Base-by-base conservation (phyloP, 2,888 invertebrate genomes). In the Halocaridina rubra region DNA sequence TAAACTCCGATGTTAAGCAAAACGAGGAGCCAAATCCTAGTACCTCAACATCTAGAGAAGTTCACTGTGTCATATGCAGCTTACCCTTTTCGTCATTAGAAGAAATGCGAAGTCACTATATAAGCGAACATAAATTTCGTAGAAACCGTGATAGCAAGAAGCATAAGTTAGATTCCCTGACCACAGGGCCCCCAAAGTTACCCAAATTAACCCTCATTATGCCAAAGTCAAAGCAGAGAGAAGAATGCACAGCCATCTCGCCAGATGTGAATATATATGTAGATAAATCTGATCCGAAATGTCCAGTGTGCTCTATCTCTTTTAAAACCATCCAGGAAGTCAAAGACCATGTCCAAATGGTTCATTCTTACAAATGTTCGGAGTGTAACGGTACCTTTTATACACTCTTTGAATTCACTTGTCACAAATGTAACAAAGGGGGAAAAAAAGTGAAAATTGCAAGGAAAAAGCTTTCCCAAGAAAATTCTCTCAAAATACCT, bases 381-480 rank as follows among this genome's bases (percentile, higher is more conserved):
- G 86, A 86, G 29, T 86, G 86, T 30, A 81, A 64, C 29, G 72
- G 57, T 57, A 86, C 86, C 7, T 86, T 86, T 39, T 86, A 86
- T 46, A 86, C 24, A 16, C 81, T 86, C 13, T 77, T 81, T 24
- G 81, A 86, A 19, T 86, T 86, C 53, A 86, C 86, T 24, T 57
- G 69, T 22, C 86, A 86, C 74, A 86, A 75, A 64, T 86, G 86
- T 32, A 33, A 33, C 22, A 86, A 81, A 46, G 64, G 46, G 19
- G n/a, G 39, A 2, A 86, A 81, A 71, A 81, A 81, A 33, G 27
- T 64, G 10, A 81, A 75, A 29, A 61, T 64, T 29, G 30, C 46
- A 3, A 78, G 69, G 32, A 86, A 75, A 46, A 86, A 81, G 29
- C 16, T 13, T 22, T 27, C 27, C 16, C 53, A 19, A 4, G n/a